Conservation (phyloP, 2,888 invertebrate genomes). For the Meiosimyza decipiens region DNA sequence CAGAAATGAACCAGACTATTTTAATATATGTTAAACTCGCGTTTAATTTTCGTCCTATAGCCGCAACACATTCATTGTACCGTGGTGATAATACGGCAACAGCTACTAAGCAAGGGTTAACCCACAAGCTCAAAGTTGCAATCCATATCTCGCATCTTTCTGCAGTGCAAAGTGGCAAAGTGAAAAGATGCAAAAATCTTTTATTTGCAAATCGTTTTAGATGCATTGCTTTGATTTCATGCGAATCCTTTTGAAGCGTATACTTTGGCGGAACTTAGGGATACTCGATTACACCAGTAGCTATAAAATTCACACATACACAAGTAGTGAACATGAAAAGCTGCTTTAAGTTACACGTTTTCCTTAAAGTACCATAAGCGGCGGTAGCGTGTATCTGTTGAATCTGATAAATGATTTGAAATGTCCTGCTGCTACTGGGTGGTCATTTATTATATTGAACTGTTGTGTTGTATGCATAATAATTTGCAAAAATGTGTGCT, state of each 20-base stretch:
- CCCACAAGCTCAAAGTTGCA: slow-evolving; percentile 13
- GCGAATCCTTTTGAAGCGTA: slow-evolving; percentile 25
- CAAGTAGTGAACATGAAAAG: slow-evolving; percentile 29
- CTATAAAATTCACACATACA: slow-evolving; percentile 11
- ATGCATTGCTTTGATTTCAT: slow-evolving; percentile 22
- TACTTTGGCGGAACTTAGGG: background rate
- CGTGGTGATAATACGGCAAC: background rate
- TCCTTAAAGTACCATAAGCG: background rate
- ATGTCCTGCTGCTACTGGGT: slow-evolving; percentile 33
- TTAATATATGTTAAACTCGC: too few species aligned
- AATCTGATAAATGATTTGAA: slow-evolving; percentile 23
- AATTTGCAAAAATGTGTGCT: too few species aligned
- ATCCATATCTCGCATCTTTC: slow-evolving; percentile 6
- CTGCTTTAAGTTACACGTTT: slow-evolving; percentile 30
- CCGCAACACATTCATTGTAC: too few species aligned
- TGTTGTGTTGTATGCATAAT: too few species aligned
- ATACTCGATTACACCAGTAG: slow-evolving; percentile 10
- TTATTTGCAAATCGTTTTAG: slow-evolving; percentile 30
- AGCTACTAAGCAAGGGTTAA: slow-evolving; percentile 25
- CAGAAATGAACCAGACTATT: too few species aligned
- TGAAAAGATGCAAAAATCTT: slow-evolving; percentile 28
- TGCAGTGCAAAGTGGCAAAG: slow-evolving; percentile 6
- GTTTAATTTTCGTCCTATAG: too few species aligned
- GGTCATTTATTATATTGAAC: slow-evolving; percentile 32
- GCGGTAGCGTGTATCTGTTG: background rate